These are phyloP conservation scores for Cossypha dichroa DNA, from an alignment of 2,797 vertebrate genomes.

Conservation along the genomic window DNA sequence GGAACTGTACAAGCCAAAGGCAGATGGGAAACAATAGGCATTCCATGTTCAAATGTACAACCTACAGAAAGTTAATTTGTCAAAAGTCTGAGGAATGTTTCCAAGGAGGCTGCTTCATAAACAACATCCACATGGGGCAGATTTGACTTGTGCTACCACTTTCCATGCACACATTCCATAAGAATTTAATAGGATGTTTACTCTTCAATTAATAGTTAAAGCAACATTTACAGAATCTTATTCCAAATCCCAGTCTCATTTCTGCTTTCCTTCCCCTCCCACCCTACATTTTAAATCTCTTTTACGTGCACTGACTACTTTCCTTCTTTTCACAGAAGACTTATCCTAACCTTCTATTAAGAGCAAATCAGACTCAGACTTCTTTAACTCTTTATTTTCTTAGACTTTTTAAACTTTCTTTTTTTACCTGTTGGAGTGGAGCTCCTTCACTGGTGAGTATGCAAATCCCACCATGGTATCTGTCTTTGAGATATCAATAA, in stretches of 20 bases:
- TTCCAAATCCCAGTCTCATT: slow-evolving; percentile 20
- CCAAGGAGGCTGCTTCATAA: slow-evolving; percentile 56
- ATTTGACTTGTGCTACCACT: neutral
- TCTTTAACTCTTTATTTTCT: neutral
- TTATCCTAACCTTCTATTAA: neutral
- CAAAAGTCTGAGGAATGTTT: slow-evolving; percentile 48
- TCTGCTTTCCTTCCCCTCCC: neutral
- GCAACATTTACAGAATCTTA: neutral
- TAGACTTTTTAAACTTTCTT: neutral
- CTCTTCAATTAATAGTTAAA: slow-evolving; percentile 55
- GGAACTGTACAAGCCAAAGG: slow-evolving; percentile 54
- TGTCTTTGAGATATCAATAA: neutral
- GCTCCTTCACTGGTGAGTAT: neutral
- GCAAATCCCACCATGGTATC: fast-evolving
- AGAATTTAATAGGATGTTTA: slow-evolving; percentile 42
- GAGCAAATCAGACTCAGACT: neutral
- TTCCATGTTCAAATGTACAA: slow-evolving; percentile 33
- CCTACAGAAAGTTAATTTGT: slow-evolving; percentile 63
- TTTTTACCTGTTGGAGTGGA: neutral
- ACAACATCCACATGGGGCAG: neutral
- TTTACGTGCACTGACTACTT: neutral
- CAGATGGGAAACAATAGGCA: slow-evolving; percentile 63
- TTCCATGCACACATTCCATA: slow-evolving; percentile 24
- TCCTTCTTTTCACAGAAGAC: neutral
- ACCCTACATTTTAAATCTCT: neutral